phyloP scores from a whole-genome alignment of 2,888 invertebrate species.

The Parasteatoda lunata region DNA sequence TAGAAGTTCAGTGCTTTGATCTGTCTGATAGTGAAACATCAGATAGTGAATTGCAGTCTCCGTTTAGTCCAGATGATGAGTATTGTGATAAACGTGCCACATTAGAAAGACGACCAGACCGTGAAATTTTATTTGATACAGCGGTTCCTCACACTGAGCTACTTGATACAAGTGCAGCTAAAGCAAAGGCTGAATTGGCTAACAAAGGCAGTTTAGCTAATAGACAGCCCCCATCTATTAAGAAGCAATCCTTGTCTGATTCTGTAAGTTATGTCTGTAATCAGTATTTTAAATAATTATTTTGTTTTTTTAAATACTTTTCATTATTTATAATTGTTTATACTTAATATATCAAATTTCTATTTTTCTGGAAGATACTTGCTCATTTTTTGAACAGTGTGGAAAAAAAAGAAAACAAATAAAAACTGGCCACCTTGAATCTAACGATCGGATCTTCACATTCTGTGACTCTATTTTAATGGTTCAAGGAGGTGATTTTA shows the following conservation, averaged over 20 bases:
- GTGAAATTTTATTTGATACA: constrained; percentile 58
- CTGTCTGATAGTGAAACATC: constrained; percentile 90
- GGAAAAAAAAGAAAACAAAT: too few species aligned
- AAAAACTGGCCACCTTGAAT: too few species aligned
- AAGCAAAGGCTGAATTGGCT: constrained; percentile 89
- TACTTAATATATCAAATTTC: too few species aligned
- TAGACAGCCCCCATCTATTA: constrained; percentile 77
- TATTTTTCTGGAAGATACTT: too few species aligned
- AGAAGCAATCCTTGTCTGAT: constrained; percentile 69
- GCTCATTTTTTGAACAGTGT: too few species aligned
- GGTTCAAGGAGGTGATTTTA: too few species aligned
- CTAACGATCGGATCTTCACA: too few species aligned
- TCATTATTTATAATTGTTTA: too few species aligned
- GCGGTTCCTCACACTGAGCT: constrained; percentile 84
- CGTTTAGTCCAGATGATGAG: constrained; percentile 69
- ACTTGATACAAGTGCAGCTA: constrained; percentile 89
- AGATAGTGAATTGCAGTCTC: constrained; percentile 80
- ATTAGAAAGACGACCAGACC: constrained; percentile 79
- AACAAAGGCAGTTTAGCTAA: constrained; percentile 82
- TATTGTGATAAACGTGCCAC: constrained; percentile 83
- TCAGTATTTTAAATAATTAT: neutral
- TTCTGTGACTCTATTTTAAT: too few species aligned
- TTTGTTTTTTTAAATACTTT: neutral
- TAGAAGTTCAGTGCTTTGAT: constrained; percentile 76
- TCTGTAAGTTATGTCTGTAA: constrained; percentile 74